Base-by-base conservation (phyloP, 2,888 invertebrate species). In the Deilephila porcellus region DNA sequence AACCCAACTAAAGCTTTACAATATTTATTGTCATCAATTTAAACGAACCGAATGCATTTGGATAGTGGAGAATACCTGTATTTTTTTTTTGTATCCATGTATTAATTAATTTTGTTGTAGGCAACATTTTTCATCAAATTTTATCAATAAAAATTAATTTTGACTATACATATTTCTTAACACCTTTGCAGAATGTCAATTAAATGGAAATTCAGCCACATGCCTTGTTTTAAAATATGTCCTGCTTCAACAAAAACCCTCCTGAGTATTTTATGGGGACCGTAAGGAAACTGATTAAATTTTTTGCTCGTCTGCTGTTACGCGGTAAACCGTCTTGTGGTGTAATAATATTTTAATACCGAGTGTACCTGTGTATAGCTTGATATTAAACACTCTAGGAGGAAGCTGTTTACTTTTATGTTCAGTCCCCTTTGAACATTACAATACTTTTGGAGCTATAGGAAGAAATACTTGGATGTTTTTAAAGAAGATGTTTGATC, bases 301-400 rank as follows among this genome's bases (percentile, higher is more conserved):
- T 88, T 85, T 86, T 88, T 88, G 87, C 86, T 86, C 87, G 76
- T 83, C 83, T 83, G 80, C 80, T 82, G 84, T 84, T 82, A 84
- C 86, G 84, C 87, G 86, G 85, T 83, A 86, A 82, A 81, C 76
- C 81, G 82, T 82, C 84, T 83, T 79, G 76, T 79, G 75, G 77
- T 72, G 77, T 82, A 81, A 85, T 86, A 84, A 85, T 85, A 83
- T 84, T 86, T 86, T 86, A 85, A 86, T 82, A 84, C 80, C 75
- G 73, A 75, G 72, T 80, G 67, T 67, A 67, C 67, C 67, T 45
- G 67, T 67, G 64, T 67, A 67, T 20, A 60, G 60, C 45, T 37
- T 60, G 60, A 60, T 71, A 60, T 60, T 71, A 37, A 60, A 59
- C n/a, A 45, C 60, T 34, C 25, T 45, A 64, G 52, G 45, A 67